Conservation (phyloP, 1,140 invertebrate species). For the Achatina immaculata region DNA sequence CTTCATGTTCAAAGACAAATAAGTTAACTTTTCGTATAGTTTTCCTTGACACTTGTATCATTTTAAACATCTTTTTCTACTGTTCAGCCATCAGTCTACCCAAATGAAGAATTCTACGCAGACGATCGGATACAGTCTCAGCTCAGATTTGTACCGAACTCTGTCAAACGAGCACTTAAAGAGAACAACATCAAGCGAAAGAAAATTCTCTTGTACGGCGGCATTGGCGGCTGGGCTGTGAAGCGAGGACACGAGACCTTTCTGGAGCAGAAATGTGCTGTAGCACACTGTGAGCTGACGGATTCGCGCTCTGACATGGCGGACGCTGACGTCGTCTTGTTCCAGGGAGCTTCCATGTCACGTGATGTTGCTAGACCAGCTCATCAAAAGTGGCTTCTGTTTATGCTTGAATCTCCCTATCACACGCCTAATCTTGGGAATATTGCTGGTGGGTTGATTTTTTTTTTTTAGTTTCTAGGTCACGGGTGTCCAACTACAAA, state of each 20-base stretch:
- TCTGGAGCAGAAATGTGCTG: constrained; percentile 57
- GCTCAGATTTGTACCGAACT: constrained; percentile 48
- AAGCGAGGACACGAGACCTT: constrained; percentile 51
- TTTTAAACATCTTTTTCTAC: background rate
- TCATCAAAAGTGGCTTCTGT: constrained; percentile 75
- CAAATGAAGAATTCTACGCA: constrained; percentile 42
- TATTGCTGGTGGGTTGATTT: constrained; percentile 64
- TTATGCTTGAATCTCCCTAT: constrained; percentile 82
- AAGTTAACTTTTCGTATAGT: background rate
- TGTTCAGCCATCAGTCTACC: constrained; percentile 41
- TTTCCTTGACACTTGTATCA: background rate
- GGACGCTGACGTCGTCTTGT: constrained; percentile 60
- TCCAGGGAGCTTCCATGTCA: constrained; percentile 44
- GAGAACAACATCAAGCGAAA: constrained; percentile 43
- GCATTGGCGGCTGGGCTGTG: constrained; percentile 52
- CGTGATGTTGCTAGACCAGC: constrained; percentile 43
- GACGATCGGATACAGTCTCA: constrained; percentile 57
- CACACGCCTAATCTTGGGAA: constrained; percentile 78
- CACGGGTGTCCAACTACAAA: too few species aligned
- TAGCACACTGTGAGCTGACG: constrained; percentile 58
- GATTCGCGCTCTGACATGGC: constrained; percentile 42
- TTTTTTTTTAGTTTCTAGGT: background rate
- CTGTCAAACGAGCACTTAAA: constrained; percentile 32
- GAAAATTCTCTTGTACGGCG: constrained; percentile 56
- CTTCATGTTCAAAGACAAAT: background rate